These are phyloP conservation scores for Eriosoma lanigerum DNA, from an alignment of 1,140 invertebrate species.

Conservation along the genomic window DNA sequence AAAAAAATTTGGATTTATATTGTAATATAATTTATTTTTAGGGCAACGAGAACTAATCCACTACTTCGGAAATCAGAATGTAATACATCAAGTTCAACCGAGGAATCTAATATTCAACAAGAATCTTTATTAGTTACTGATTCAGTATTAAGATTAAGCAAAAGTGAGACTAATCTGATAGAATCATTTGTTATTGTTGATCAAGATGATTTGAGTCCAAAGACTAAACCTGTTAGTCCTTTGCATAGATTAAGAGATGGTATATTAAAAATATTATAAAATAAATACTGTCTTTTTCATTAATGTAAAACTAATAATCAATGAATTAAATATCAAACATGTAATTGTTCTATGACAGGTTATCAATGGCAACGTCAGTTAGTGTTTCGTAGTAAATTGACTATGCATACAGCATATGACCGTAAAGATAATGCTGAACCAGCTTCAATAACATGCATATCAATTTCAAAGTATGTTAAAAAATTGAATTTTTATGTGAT, in stretches of 20 bases:
- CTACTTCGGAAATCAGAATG: conserved; percentile 57
- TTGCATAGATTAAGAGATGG: conserved; percentile 33
- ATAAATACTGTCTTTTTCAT: no score
- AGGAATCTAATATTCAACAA: conserved; percentile 57
- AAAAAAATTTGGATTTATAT: no score
- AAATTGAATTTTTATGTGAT: conserved; percentile 41
- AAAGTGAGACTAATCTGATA: conserved; percentile 86
- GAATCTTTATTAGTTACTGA: conserved; percentile 57
- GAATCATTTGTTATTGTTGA: conserved; percentile 86
- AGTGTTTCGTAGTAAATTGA: conserved; percentile 92
- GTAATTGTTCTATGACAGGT: conserved; percentile 59
- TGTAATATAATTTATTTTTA: not conserved
- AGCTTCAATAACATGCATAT: conserved; percentile 90
- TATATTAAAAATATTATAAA: not conserved
- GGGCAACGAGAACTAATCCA: conserved; percentile 58
- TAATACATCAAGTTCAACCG: conserved; percentile 57
- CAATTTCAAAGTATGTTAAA: conserved; percentile 74
- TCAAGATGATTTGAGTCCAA: conserved; percentile 62
- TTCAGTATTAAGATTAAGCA: conserved; percentile 71
- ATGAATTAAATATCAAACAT: not conserved
- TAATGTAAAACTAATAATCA: not conserved
- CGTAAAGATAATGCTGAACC: conserved; percentile 95
- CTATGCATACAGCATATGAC: conserved; percentile 98
- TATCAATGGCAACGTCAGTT: conserved; percentile 91
- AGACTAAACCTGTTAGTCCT: conserved; percentile 56